phyloP scores from a whole-genome alignment of 2,797 vertebrate species.

The Kryptolebias ocellatus region DNA sequence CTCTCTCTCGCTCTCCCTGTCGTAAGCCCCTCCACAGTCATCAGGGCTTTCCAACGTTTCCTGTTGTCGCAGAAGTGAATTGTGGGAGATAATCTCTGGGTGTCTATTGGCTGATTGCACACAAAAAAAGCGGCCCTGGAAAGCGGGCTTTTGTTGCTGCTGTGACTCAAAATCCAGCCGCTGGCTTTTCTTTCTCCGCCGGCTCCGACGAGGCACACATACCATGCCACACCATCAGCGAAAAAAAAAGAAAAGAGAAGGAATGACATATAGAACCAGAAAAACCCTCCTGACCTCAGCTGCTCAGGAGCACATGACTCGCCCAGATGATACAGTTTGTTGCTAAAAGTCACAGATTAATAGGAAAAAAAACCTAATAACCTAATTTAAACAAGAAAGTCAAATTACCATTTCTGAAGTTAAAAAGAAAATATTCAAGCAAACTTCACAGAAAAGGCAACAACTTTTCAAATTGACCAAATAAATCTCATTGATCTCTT shows the following conservation, averaged over 20 bases:
- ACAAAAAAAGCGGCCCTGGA: constrained; percentile 81
- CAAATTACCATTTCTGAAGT: too few relatives aligned
- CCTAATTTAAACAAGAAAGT: too few relatives aligned
- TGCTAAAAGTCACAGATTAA: constrained; percentile 25
- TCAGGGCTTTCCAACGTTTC: constrained; percentile 82
- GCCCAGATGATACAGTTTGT: constrained; percentile 44
- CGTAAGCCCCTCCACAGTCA: constrained; percentile 79
- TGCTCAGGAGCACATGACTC: constrained; percentile 57
- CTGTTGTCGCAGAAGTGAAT: constrained; percentile 83
- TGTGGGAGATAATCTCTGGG: constrained; percentile 83
- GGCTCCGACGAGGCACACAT: constrained; percentile 66
- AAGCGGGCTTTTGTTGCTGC: constrained; percentile 79
- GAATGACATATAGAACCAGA: constrained; percentile 75
- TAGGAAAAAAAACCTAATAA: too few relatives aligned
- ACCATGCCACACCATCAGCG: constrained; percentile 77
- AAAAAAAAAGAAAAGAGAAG: constrained; percentile 75
- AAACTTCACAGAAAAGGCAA: constrained; percentile 16
- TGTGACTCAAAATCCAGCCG: constrained; percentile 79
- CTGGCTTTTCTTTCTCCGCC: constrained; percentile 75
- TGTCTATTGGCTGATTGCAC: constrained; percentile 81
- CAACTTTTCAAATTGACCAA: constrained; percentile 38
- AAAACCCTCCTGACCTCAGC: constrained; percentile 67
- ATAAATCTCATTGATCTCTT: constrained; percentile 32
- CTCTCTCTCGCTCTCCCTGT: constrained; percentile 51
- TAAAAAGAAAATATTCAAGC: constrained; percentile 12